phyloP scores from a whole-genome alignment of 1,140 invertebrate species.

The silkworm (Bombyx mori) region DNA sequence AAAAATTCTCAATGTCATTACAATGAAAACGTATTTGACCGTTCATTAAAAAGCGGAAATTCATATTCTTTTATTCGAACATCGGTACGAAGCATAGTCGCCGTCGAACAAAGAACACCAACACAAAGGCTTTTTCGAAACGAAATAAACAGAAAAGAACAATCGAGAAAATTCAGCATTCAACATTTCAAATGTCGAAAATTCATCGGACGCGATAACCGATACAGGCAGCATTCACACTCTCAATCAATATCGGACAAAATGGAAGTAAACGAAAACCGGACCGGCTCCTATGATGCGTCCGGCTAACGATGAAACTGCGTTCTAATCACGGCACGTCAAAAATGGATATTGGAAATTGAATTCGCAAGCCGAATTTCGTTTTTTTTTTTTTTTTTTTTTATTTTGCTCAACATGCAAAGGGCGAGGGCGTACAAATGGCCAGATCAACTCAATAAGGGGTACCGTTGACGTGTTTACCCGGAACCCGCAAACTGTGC shows the following conservation, averaged over 20 bases:
- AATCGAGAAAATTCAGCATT: no score
- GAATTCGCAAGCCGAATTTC: constrained; percentile 47
- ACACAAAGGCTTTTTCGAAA: no score
- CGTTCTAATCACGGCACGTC: constrained; percentile 66
- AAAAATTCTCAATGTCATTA: no score
- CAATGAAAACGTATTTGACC: no score
- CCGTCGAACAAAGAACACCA: no score
- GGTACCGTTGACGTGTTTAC: constrained; percentile 59
- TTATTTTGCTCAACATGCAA: constrained; percentile 27
- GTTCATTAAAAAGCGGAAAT: no score
- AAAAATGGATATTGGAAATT: constrained; percentile 69
- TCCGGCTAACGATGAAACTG: constrained; percentile 61
- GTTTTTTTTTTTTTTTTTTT: constrained; percentile 59
- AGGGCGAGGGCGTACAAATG: constrained; percentile 55
- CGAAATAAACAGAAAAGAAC: no score
- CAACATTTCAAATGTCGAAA: no score
- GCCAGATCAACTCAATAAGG: constrained; percentile 66
- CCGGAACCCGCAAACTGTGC: constrained; percentile 57
- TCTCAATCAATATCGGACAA: constrained; percentile 23
- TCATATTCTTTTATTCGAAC: no score
- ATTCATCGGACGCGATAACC: no score
- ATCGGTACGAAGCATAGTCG: no score
- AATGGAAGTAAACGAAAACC: constrained; percentile 31
- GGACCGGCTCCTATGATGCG: constrained; percentile 25
- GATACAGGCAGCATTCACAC: constrained; percentile 13